A percentile compares a stretch with the other conserved stretches of the same genome.
phyloP scores from a whole-genome alignment of 2,797 vertebrate species.

The Xenentodon cancila region DNA sequence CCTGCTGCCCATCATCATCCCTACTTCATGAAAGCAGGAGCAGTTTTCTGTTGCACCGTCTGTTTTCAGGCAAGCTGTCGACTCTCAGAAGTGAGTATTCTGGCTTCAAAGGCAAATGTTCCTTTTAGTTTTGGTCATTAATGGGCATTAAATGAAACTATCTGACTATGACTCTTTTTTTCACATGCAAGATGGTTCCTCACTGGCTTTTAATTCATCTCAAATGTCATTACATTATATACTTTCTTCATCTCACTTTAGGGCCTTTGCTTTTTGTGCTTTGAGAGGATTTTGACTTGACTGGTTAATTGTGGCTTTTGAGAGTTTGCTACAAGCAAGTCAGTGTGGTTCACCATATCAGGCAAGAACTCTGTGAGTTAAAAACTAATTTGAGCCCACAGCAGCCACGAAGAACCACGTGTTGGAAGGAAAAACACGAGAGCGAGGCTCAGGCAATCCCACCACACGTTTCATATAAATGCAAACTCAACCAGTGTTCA shows the following conservation, averaged over 20 bases:
- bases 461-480: conserved; percentile 13
- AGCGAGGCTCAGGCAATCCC: conserved; percentile 14
- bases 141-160: conserved; percentile 43
- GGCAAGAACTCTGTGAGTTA: conserved; percentile 9
- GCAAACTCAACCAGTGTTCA: background rate
- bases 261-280: conserved; percentile 1
- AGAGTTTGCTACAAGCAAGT: conserved; percentile 23
- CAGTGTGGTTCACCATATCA: conserved; percentile 45
- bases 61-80: conserved; percentile 75
- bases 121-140: conserved; percentile 36
- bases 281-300: conserved; percentile 38
- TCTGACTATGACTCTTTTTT: conserved; percentile 1
- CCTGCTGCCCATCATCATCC: conserved; percentile 64
- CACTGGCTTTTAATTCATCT: background rate
- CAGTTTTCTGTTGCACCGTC: conserved; percentile 71
- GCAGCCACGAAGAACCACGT: conserved; percentile 34
- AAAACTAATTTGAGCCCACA: conserved; percentile 13
- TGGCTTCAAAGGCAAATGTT: conserved; percentile 56
- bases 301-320: conserved; percentile 37
- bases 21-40: conserved; percentile 61
- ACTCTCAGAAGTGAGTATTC: conserved; percentile 58
- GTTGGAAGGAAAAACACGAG: conserved; percentile 30
- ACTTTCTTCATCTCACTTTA: background rate
- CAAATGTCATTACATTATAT: background rate
- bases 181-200: background rate